Evolutionary conservation across 2,888 invertebrate species (phyloP), one percentile per base, ranked within the genome.

Genomic region (Watsonalla binaria): DNA sequence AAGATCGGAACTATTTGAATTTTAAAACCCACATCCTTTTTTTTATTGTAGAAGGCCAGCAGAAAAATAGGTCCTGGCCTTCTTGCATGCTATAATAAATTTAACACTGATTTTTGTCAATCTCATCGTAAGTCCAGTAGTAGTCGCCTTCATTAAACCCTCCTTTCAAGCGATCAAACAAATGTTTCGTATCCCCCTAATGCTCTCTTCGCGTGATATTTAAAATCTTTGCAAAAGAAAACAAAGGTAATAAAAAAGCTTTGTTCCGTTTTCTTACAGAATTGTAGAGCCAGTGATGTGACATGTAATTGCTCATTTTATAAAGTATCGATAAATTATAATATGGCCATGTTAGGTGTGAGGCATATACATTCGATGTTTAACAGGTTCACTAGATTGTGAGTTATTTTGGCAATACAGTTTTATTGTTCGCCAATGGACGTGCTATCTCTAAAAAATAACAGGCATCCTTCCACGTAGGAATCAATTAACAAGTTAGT

Each of bases 101-200:
- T n/a, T n/a, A n/a, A n/a, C n/a, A n/a, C n/a, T n/a, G n/a, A n/a
- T 45, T 46, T 46, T 14, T 46, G 46, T 14, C 9, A 46, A 9
- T 14, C 13, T 14, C 46, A 48, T 49, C 37, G 49, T 37, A 49
- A 49, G 15, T 37, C 37, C 39, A 49, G 37, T 14, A 37, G 47
- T 62, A 57, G n/a, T n/a, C n/a, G n/a, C 59, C 62, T 72, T 73
- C 65, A 76, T 72, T 68, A 68, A 57, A 57, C 60, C 51, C 47
- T 61, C 59, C 56, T 62, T 71, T 67, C 58, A 63, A 57, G 52
- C 52, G 51, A 50, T 59, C 15, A 54, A 57, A 57, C 55, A 62
- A 62, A 60, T 57, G 59, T 68, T 72, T 66, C 64, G 70, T 69
- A 65, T 66, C 59, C 59, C 42, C 58, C 60, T 74, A 73, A 77